Evolutionary conservation across 2,797 vertebrate species (phyloP).

Genomic region (Pantherophis vulpinus): DNA sequence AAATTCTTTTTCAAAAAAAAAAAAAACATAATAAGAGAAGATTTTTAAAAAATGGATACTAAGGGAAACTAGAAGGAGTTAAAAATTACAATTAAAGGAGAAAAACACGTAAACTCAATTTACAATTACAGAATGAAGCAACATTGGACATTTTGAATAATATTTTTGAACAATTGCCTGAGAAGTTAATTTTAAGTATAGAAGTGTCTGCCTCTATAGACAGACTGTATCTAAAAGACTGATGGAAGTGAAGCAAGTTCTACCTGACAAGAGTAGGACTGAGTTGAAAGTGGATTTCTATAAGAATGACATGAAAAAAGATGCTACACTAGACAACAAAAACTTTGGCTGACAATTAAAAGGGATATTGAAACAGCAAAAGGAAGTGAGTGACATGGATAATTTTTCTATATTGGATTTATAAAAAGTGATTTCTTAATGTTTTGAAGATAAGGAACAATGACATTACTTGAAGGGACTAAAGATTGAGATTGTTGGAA

Average conservation of each 20-base stretch:
- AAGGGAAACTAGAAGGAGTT: background rate
- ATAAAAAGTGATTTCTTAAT: background rate
- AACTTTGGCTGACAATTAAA: background rate
- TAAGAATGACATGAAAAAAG: background rate
- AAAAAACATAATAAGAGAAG: background rate
- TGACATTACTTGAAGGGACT: background rate
- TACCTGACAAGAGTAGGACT: background rate
- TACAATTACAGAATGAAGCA: background rate
- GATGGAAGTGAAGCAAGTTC: background rate
- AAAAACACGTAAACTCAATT: background rate
- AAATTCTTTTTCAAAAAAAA: background rate
- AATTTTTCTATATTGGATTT: background rate
- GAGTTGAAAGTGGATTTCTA: background rate
- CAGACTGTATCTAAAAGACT: background rate
- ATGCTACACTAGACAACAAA: background rate
- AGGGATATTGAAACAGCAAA: background rate
- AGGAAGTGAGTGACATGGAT: background rate
- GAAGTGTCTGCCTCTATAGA: background rate
- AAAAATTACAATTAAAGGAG: background rate
- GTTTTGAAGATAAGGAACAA: background rate
- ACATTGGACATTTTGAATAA: background rate
- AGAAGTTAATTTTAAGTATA: background rate
- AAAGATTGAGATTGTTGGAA: background rate
- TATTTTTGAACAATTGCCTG: background rate
- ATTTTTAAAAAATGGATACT: background rate